Evolutionary conservation across 2,888 invertebrate species (phyloP).

Genomic region (Glaucopsyche alexis): DNA sequence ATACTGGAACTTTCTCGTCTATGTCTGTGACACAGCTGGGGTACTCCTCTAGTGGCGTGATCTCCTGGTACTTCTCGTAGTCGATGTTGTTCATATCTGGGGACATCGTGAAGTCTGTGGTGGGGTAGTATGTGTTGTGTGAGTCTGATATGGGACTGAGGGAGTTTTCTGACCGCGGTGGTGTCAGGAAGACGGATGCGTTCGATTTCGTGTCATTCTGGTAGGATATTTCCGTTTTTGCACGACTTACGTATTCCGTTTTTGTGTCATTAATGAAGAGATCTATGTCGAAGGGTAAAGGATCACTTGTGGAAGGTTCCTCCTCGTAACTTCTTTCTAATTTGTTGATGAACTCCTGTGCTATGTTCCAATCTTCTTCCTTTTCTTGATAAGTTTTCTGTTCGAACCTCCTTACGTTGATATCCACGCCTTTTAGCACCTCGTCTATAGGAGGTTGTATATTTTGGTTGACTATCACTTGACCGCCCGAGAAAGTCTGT

Average conservation of each 20-base stretch:
- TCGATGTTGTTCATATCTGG: constrained; percentile 55
- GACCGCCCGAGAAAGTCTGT: constrained; percentile 59
- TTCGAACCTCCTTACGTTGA: constrained; percentile 49
- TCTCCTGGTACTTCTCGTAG: constrained; percentile 61
- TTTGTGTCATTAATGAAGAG: not conserved
- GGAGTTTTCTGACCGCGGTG: constrained; percentile 59
- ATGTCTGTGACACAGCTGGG: constrained; percentile 39
- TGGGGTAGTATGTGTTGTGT: constrained; percentile 47
- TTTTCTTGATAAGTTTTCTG: constrained; percentile 50
- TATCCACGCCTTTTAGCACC: constrained; percentile 47
- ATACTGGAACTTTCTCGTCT: constrained; percentile 36
- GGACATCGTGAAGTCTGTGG: constrained; percentile 52
- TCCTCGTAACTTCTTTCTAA: not conserved
- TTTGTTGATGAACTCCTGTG: constrained; percentile 50
- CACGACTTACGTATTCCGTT: not conserved
- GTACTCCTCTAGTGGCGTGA: constrained; percentile 48
- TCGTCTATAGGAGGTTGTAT: constrained; percentile 50
- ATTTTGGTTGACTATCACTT: constrained; percentile 54
- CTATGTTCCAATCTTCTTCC: constrained; percentile 46
- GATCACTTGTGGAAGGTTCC: not conserved
- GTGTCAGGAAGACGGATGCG: constrained; percentile 52
- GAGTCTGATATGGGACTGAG: constrained; percentile 59
- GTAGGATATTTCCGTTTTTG: not conserved
- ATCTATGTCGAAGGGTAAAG: not conserved
- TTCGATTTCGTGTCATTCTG: constrained; percentile 36